phyloP scores from a whole-genome alignment of 2,888 invertebrate genomes.

The Perdita meconis region DNA sequence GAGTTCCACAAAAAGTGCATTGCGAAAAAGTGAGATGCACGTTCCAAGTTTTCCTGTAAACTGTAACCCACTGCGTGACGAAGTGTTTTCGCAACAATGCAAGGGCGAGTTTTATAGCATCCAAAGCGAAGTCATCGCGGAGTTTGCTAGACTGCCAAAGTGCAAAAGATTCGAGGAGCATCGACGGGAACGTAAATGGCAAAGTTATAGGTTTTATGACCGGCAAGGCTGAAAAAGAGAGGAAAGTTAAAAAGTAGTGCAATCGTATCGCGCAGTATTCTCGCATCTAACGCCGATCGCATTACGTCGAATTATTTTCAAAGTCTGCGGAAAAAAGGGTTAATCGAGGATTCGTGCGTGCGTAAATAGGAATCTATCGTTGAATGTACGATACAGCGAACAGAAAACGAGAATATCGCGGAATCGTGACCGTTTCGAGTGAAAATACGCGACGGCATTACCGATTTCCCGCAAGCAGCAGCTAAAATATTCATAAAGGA shows the following conservation, averaged over 20 bases:
- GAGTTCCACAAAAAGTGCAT: not conserved
- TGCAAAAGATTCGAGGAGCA: not conserved
- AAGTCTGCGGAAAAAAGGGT: not conserved
- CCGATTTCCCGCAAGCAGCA: not conserved
- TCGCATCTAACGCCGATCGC: too few relatives aligned
- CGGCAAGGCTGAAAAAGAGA: not conserved
- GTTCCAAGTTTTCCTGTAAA: not conserved
- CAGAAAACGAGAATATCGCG: too few relatives aligned
- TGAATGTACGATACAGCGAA: too few relatives aligned
- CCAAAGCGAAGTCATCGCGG: not conserved
- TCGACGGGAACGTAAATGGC: not conserved
- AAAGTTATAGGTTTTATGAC: not conserved
- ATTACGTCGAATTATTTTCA: too few relatives aligned
- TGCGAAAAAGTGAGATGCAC: not conserved
- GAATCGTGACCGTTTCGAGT: too few relatives aligned
- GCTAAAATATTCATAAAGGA: conserved; percentile 19
- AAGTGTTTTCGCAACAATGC: not conserved
- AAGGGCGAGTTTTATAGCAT: not conserved
- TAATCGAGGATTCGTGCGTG: conserved; percentile 44
- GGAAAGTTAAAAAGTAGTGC: conserved; percentile 2
- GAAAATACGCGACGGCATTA: too few relatives aligned
- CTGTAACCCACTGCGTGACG: not conserved
- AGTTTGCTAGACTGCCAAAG: not conserved
- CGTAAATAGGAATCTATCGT: conserved; percentile 5
- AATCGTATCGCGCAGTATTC: too few relatives aligned